Evolutionary conservation across 2,888 invertebrate species (phyloP).

Genomic region (Gastracanthus pulcherrimus): DNA sequence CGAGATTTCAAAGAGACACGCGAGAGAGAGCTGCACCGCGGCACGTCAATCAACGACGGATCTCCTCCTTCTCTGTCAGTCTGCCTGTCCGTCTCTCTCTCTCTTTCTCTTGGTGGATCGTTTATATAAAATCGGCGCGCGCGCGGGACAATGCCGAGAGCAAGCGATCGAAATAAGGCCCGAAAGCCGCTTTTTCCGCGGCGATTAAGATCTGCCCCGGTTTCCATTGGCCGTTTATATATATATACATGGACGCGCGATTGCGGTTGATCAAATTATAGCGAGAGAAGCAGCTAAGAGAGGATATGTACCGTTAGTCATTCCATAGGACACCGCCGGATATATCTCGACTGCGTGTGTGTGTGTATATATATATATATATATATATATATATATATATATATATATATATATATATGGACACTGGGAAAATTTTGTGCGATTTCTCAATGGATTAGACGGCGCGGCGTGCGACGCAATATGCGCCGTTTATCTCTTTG

Average conservation of each 20-base stretch:
- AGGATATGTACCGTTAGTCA: constrained; percentile 22
- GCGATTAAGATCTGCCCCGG: constrained; percentile 23
- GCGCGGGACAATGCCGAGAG: constrained; percentile 30
- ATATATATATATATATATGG: no score
- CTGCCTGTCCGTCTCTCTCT: not conserved
- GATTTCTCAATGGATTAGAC: constrained; percentile 44
- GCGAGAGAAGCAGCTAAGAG: not conserved
- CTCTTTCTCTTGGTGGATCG: not conserved
- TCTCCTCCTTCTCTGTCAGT: not conserved
- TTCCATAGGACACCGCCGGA: not conserved
- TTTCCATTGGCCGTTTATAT: no score
- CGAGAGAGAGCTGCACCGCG: not conserved
- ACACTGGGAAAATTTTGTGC: constrained; percentile 25
- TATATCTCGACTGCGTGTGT: no score
- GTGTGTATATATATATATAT: no score
- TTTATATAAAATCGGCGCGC: not conserved
- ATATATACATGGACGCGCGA: not conserved
- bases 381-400: no score
- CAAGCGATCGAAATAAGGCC: no score
- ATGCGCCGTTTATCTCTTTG: constrained; percentile 22
- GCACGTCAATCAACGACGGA: not conserved
- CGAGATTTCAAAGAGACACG: constrained; percentile 14
- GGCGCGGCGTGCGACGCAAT: not conserved
- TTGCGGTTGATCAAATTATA: constrained; percentile 27
- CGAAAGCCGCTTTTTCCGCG: no score